phyloP scores from a whole-genome alignment of 2,113 vertebrate species.

The Hyaena hyaena region DNA sequence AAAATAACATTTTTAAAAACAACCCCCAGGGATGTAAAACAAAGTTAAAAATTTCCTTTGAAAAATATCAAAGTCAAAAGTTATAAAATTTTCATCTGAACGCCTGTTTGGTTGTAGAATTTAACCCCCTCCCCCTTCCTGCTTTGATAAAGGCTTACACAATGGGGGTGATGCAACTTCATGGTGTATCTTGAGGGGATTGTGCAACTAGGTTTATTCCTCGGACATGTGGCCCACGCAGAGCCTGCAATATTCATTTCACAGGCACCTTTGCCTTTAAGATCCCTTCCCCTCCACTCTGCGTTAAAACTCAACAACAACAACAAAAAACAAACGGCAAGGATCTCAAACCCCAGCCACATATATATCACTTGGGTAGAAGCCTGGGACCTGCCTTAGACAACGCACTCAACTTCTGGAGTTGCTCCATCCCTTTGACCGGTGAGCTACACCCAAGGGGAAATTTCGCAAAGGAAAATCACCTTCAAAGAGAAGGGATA shows the following conservation, averaged over 20 bases:
- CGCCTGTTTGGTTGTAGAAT: neutral
- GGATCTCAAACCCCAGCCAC: neutral
- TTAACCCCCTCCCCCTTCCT: neutral
- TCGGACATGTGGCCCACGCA: neutral
- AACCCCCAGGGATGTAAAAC: neutral
- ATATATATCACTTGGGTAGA: neutral
- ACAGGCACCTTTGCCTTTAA: neutral
- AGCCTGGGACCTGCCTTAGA: neutral
- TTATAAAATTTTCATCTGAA: slow-evolving; percentile 41
- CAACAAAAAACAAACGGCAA: neutral
- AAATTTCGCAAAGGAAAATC: neutral
- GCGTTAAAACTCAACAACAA: neutral
- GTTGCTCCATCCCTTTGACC: neutral
- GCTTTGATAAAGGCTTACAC: neutral
- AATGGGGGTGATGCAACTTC: neutral
- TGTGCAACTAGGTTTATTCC: neutral
- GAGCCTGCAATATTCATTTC: neutral
- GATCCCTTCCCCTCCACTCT: neutral
- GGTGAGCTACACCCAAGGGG: neutral
- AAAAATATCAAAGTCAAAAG: slow-evolving; percentile 42
- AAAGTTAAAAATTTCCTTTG: slow-evolving; percentile 52
- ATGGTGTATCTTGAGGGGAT: neutral
- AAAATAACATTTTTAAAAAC: neutral
- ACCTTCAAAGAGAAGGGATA: neutral
- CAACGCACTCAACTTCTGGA: neutral